Base-by-base conservation (phyloP, 2,113 vertebrate species). In the Alligator sinensis region DNA sequence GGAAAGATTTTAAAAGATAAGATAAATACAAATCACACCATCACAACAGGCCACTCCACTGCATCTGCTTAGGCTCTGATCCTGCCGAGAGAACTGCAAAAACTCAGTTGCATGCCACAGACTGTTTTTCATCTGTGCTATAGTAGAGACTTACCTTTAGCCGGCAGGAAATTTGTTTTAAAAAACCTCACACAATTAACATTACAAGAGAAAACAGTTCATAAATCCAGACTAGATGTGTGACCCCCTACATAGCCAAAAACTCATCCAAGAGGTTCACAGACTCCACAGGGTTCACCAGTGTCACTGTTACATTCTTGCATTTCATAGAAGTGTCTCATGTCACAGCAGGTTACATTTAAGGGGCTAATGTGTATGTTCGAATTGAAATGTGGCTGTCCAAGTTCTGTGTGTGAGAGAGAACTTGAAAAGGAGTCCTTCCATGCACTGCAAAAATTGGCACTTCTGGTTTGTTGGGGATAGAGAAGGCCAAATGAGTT, bases 291-390 rank as follows among this genome's bases (percentile, higher is more conserved):
- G 80, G 70, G 82, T 94, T 85, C 80, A 80, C 76, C 92, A 57
- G 82, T 82, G 77, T 78, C 87, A 92, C 91, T 58, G 90, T 17
- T 81, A 7, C 11, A 47, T 88, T 4, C 24, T 75, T 62, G 84
- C 77, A 86, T n/a, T 34, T 87, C 93, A 94, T 77, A 93, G 75
- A 87, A 83, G 68, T 66, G 88, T 74, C 92, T 82, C 90, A 92
- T 89, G 66, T 77, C 95, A 89, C 92, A 79, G 88, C 88, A 93
- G 75, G 91, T 95, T 86, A 93, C 89, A 82, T 95, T 96, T 86
- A 91, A 87, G 74, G 94, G 88, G 88, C 86, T 97, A 86, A 93
- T 30, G 64, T 55, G 57, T 54, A 70, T 92, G 81, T 87, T 25
- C 34, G n/a, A 55, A 89, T 79, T 57, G 30, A 89, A 93, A 89